Evolutionary conservation across 2,888 invertebrate species (phyloP).

Genomic region (Asteroscopus sphinx): DNA sequence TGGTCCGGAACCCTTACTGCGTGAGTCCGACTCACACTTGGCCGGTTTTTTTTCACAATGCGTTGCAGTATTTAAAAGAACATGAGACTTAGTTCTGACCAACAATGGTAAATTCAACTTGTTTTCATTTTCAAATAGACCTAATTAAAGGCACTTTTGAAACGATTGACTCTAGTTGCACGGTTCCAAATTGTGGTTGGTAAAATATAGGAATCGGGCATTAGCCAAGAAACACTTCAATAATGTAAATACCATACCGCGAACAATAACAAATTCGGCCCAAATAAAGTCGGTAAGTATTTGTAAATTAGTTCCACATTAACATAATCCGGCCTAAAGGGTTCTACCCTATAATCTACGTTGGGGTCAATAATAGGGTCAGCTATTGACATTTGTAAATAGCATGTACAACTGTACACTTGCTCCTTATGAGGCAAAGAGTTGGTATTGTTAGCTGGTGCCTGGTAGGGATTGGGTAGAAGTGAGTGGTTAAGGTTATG

Average conservation of each 20-base stretch:
- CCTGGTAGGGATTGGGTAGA: constrained; percentile 4
- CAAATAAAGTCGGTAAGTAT: constrained; percentile 53
- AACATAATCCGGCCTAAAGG: constrained; percentile 55
- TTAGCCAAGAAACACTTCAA: constrained; percentile 1
- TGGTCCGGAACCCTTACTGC: too few relatives aligned
- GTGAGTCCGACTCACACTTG: too few relatives aligned
- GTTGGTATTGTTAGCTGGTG: constrained; percentile 49
- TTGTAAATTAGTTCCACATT: constrained; percentile 55
- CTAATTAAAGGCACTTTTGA: too few relatives aligned
- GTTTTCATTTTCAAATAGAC: too few relatives aligned
- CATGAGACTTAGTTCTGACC: background rate
- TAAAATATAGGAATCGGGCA: background rate
- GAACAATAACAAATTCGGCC: constrained; percentile 38
- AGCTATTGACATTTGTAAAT: constrained; percentile 78
- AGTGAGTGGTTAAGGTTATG: constrained; percentile 10
- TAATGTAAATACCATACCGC: constrained; percentile 32
- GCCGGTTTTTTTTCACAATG: too few relatives aligned
- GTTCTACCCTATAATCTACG: constrained; percentile 56
- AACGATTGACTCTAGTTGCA: too few relatives aligned
- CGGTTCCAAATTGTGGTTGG: too few relatives aligned
- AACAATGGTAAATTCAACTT: too few relatives aligned
- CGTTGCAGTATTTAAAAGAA: too few relatives aligned
- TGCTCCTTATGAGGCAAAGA: constrained; percentile 58
- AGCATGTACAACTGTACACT: constrained; percentile 69
- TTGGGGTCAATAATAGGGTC: constrained; percentile 68